Percentiles rank a stretch among this genome's conserved stretches.
phyloP scores from a whole-genome alignment of 2,113 vertebrate species.

The Xiphias gladius region DNA sequence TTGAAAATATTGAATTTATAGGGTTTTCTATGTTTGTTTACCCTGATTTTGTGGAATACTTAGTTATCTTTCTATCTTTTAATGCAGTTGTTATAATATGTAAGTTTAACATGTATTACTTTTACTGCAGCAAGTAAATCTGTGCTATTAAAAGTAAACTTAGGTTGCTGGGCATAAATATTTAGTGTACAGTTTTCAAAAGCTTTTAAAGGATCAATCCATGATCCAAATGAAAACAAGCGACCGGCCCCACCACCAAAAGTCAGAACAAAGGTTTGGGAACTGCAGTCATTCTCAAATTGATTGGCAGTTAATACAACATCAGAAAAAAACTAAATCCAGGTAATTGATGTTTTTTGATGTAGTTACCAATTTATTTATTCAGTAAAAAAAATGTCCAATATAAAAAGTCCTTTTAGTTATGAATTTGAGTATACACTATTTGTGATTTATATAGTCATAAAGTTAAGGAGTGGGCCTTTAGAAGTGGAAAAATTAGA shows the following conservation, averaged over 20 bases:
- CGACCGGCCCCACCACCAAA: background rate
- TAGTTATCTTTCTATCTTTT: background rate
- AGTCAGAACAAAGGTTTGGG: background rate
- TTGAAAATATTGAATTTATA: too few species aligned
- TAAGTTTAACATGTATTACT: background rate
- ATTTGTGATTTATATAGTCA: background rate
- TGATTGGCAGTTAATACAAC: background rate
- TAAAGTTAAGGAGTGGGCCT: background rate
- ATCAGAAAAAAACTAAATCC: background rate
- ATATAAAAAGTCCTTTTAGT: background rate
- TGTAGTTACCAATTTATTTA: background rate
- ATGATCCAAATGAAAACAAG: background rate
- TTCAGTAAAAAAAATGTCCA: background rate
- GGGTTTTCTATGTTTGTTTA: background rate
- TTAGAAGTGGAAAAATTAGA: background rate
- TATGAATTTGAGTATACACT: background rate
- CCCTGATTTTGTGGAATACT: background rate
- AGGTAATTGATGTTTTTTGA: background rate
- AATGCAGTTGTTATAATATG: background rate
- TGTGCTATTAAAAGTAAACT: background rate
- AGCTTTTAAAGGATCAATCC: background rate
- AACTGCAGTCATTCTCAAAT: background rate
- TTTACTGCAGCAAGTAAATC: background rate
- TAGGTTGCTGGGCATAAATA: background rate
- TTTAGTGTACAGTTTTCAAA: background rate